Base-by-base conservation (phyloP, 2,797 vertebrate genomes). In the Spinus olivaceus region DNA sequence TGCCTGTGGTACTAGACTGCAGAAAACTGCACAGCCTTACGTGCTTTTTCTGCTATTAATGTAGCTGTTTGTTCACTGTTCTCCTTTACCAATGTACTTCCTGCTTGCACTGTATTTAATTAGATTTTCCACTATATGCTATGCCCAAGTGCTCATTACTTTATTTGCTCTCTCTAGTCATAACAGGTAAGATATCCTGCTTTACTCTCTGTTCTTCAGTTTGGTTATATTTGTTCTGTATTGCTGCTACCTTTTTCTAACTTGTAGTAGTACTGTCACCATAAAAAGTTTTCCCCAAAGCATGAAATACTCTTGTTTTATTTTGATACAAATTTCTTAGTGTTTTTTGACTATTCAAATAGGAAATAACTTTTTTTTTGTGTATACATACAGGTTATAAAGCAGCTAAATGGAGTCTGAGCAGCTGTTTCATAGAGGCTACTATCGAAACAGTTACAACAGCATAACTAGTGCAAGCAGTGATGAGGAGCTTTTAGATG, bases 351-450 rank as follows among this genome's bases (percentile, higher is more conserved):
- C 35, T 91, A 66, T 89, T 94, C 60, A 64, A 71, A 71, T 80
- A 67, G 53, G 92, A 96, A 92, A 60, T 86, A 77, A 89, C 33
- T 51, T 2, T 33, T 71, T 70, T 71, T 59, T 19, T 67, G 56
- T 86, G 57, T 41, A 3, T 53, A 2, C 27, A 8, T 44, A 28
- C 92, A 98, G 99, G 99, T 98, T 97, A 91, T 95, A 97, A 95
- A 95, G 92, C 98, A 98, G 98, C 98, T 99, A 99, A 99, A 99
- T 99, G 99, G 99, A 99, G 99, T 99, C 99, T 98, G 99, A 99
- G 98, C 99, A 99, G 98, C 98, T 99, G 97, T 99, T 99, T 98
- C 99, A 98, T 97, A 99, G 99, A 98, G 99, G 98, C 96, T 99
- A 98, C 98, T 99, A 98, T 98, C 98, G 99, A 97, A 99, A 99